Base-by-base conservation (phyloP, 2,797 vertebrate species). In the Danio jaintianensis region DNA sequence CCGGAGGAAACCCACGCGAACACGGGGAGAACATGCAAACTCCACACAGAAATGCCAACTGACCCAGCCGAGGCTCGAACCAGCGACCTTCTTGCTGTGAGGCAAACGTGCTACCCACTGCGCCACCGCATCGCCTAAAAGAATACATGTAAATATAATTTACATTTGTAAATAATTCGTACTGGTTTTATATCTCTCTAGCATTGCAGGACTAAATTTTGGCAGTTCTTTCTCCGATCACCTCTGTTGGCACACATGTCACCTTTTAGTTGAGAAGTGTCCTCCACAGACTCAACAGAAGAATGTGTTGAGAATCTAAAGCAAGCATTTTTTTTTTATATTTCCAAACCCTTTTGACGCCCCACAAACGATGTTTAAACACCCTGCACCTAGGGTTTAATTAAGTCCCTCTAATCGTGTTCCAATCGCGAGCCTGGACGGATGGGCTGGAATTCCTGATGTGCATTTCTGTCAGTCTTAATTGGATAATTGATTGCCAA, bases 401-500 rank as follows among this genome's bases (percentile, higher is more conserved):
- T 94, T 94, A 94, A 93, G 93, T 92, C 91, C 89, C 91, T 93
- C 92, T 94, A 94, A 95, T 94, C 92, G 91, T 93, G 92, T 94
- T 94, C 91, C 93, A 94, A 93, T 94, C 93, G 92, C 88, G 92
- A 91, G 91, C 90, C 89, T 91, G 91, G 91, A 93, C 93, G 92
- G 93, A 93, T 93, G 91, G 92, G 93, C 90, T 92, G 89, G 91
- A 93, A 94, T 93, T 93, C 93, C 92, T 94, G 92, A 94, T 94
- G 93, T 93, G 93, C 93, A 92, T 93, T 94, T 93, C 92, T 94
- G 94, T 94, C 94, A 95, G 92, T 94, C 91, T 92, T 95, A 95
- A 95, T 94, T 94, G 93, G 93, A 94, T 94, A 95, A 94, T 94
- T 95, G 94, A 95, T 94, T 94, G 94, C 93, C 94, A 94, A 94